Conservation (phyloP, 2,797 vertebrate genomes). For the Paguma larvata region DNA sequence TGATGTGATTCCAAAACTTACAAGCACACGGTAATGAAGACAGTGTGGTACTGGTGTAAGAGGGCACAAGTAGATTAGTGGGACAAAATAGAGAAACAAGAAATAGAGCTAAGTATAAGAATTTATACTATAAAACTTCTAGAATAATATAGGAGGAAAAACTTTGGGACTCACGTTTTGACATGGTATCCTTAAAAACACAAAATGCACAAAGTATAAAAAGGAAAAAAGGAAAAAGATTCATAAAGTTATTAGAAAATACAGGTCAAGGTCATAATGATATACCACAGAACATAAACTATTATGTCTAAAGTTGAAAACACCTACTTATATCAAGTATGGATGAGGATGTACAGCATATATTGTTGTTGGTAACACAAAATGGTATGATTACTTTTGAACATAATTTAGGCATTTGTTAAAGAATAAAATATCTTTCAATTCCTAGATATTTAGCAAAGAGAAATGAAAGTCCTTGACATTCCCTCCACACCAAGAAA, state of each 20-base stretch:
- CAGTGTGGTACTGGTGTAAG: too few relatives aligned
- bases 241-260: not conserved
- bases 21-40: not conserved
- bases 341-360: not conserved
- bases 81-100: not conserved
- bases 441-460: not conserved
- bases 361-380: not conserved
- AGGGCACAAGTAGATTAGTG: not conserved
- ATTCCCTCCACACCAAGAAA: not conserved
- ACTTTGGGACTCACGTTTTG: not conserved
- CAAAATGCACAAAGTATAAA: not conserved
- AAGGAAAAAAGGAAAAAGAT: not conserved
- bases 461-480: not conserved
- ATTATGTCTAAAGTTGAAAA: not conserved
- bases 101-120: not conserved
- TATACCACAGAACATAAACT: not conserved
- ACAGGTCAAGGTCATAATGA: not conserved
- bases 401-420: not conserved
- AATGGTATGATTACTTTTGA: not conserved
- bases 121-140: not conserved
- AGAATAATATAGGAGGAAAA: not conserved
- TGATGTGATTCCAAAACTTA: not conserved
- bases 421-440: not conserved
- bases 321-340: not conserved
- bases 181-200: not conserved